Percentiles rank a stretch among this genome's conserved stretches.
Evolutionary conservation across 2,797 vertebrate genomes (phyloP).

Genomic region (Apodemus agrarius): DNA sequence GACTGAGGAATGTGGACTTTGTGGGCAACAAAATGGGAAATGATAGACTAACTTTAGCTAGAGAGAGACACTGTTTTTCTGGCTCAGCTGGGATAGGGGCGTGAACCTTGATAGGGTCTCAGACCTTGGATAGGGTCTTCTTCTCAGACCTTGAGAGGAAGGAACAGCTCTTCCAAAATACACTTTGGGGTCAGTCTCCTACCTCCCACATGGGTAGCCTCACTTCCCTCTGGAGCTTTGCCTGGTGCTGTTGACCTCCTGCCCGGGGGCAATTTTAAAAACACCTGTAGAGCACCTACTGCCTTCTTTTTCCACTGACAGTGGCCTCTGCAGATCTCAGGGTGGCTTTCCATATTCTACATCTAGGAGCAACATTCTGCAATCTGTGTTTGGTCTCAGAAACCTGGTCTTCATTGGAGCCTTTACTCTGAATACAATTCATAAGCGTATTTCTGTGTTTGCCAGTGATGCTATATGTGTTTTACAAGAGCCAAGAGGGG

Average conservation of each 20-base stretch:
- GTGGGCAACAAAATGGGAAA: constrained; percentile 5
- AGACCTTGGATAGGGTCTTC: too few relatives aligned
- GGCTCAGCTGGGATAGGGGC: neutral
- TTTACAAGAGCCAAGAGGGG: neutral
- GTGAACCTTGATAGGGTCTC: too few relatives aligned
- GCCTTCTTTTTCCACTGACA: neutral
- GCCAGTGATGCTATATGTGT: neutral
- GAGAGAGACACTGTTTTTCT: neutral
- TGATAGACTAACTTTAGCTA: neutral
- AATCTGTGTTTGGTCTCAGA: neutral
- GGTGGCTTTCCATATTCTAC: neutral
- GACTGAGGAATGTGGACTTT: constrained; percentile 10
- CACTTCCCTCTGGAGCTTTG: neutral
- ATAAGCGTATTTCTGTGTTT: neutral
- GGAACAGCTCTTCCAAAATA: neutral
- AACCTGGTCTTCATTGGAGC: neutral
- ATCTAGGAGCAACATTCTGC: neutral
- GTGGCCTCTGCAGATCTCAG: neutral
- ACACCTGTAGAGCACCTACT: constrained; percentile 7
- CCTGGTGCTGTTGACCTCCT: neutral
- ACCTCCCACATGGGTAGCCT: neutral
- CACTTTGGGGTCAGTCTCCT: neutral
- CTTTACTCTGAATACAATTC: constrained; percentile 49
- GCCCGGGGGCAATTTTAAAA: constrained; percentile 48
- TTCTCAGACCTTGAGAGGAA: neutral